phyloP scores from a whole-genome alignment of 2,113 vertebrate species.

The Elachura formosa region DNA sequence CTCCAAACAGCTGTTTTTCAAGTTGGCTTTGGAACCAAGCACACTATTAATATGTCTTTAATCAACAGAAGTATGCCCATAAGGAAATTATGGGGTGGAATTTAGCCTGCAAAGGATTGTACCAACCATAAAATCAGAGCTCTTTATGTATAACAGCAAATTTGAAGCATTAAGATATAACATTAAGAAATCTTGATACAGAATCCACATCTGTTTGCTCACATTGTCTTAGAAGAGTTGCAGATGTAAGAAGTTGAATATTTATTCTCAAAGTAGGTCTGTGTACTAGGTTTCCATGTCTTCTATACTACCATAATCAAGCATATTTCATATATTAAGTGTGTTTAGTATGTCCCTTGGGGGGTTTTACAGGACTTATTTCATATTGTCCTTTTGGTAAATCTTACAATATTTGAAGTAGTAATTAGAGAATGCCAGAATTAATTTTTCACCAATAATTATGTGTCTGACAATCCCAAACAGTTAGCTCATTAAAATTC shows the following conservation, averaged over 20 bases:
- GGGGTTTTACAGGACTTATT: conserved; percentile 9
- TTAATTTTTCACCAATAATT: conserved; percentile 72
- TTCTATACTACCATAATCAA: neutral
- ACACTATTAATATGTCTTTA: neutral
- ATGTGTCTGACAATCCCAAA: conserved; percentile 65
- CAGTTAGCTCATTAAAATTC: conserved; percentile 73
- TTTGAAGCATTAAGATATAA: neutral
- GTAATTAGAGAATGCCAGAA: conserved; percentile 70
- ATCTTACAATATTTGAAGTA: conserved; percentile 56
- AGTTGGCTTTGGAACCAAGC: neutral
- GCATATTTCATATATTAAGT: neutral
- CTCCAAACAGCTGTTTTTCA: neutral
- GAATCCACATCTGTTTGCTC: neutral
- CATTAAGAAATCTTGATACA: neutral
- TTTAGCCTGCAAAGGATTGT: neutral
- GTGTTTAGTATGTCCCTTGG: neutral
- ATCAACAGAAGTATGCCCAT: neutral
- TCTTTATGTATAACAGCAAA: neutral
- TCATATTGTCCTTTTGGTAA: conserved; percentile 47
- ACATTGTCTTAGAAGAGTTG: neutral
- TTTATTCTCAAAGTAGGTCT: neutral
- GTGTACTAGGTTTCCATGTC: neutral
- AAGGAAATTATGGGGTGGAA: neutral
- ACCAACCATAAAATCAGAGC: neutral
- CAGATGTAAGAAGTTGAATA: neutral